Evolutionary conservation across 2,888 invertebrate genomes (phyloP).

Genomic region (Tipula confusa): DNA sequence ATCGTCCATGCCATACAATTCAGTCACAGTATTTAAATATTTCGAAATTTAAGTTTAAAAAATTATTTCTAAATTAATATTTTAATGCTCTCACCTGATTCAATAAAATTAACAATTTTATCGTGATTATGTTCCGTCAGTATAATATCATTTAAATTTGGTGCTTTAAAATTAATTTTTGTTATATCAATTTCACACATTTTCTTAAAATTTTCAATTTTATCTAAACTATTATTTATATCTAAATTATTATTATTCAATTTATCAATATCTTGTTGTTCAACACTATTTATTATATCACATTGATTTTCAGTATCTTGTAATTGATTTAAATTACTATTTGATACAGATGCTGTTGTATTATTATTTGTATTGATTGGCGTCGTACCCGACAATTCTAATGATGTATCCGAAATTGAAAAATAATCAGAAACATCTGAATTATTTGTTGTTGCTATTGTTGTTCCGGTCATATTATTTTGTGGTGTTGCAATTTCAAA

Average conservation of each 20-base stretch:
- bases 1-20: no score
- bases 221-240: constrained; percentile 34
- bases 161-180: constrained; percentile 43
- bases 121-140: constrained; percentile 54
- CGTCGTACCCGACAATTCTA: constrained; percentile 38
- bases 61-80: no score
- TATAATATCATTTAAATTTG: constrained; percentile 41
- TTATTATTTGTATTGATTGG: constrained; percentile 37
- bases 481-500: background rate
- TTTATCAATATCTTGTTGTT: constrained; percentile 30
- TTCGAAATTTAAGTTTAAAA: no score
- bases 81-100: constrained; percentile 60
- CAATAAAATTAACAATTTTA: constrained; percentile 60
- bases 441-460: constrained; percentile 28
- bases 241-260: constrained; percentile 37
- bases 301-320: constrained; percentile 30
- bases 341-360: constrained; percentile 35
- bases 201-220: constrained; percentile 36
- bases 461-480: background rate
- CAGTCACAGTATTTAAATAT: no score
- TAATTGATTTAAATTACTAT: background rate
- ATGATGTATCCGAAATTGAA: constrained; percentile 36
- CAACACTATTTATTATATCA: constrained; percentile 33
- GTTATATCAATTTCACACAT: constrained; percentile 38
- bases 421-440: constrained; percentile 27